Base-by-base conservation (phyloP, 2,888 invertebrate genomes). In the Lepidocyrtoides sp. region DNA sequence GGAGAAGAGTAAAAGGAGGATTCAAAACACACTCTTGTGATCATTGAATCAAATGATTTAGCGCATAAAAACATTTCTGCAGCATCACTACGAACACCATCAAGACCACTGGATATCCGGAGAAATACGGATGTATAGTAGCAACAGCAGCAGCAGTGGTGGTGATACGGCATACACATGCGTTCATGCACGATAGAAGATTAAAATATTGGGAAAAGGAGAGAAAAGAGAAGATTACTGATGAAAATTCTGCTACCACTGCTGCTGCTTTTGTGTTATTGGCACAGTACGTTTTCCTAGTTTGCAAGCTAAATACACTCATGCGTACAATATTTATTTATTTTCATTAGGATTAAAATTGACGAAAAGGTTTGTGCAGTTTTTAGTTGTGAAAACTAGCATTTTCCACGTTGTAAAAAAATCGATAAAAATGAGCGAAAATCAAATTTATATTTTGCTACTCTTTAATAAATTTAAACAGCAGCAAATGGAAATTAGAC, bases 11-110 rank as follows among this genome's bases (percentile, higher is more conserved):
- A 48, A 10, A 60, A 26, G 12, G 26, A 26, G 26, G 23, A 17
- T 26, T 26, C 60, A 32, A 66, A 14, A 1, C 69, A 41, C 10
- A 17, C 44, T 44, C 60, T 10, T 5, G 7, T 26, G 60, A 60
- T 60, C 2, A 72, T 72, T 66, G 66, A 66, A 66, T 66, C 32
- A 72, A 72, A 72, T 20, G 41, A 72, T 72, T 72, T 72, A 32
- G 26, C 20, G 44, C 44, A 44, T 23, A 72, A 72, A 66, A 72
- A 72, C 72, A 29, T 32, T 32, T 66, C 32, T 66, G 66, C 66
- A 63, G 29, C 20, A 2, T 20, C n/a, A n/a, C n/a, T n/a, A n/a
- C n/a, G n/a, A n/a, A n/a, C n/a, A n/a, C n/a, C n/a, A n/a, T n/a
- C n/a, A n/a, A n/a, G n/a, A n/a, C n/a, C n/a, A n/a, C n/a, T n/a